phyloP scores from a whole-genome alignment of 1,140 invertebrate species.

The Probaryconus sp. region DNA sequence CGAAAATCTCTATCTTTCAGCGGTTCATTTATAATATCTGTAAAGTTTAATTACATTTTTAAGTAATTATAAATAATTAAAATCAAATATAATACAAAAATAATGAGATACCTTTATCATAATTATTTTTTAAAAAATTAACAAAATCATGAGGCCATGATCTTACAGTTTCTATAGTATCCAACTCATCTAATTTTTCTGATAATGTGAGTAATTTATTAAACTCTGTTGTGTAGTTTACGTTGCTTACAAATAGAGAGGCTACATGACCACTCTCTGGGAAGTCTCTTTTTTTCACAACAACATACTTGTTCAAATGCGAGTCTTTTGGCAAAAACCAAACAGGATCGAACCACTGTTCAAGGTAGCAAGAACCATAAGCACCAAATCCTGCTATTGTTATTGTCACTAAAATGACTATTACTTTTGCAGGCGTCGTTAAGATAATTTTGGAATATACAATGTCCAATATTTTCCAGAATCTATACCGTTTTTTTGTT shows the following conservation, averaged over 20 bases:
- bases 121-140: slow-evolving; percentile 79
- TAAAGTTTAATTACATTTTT: slow-evolving; percentile 15
- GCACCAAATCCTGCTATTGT: slow-evolving; percentile 80
- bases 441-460: slow-evolving; percentile 82
- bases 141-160: slow-evolving; percentile 83
- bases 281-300: slow-evolving; percentile 79
- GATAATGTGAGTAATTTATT: slow-evolving; percentile 80
- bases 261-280: slow-evolving; percentile 82
- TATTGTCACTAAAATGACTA: slow-evolving; percentile 80
- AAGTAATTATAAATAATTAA: slow-evolving; percentile 8
- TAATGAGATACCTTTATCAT: slow-evolving; percentile 70
- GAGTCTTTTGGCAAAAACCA: slow-evolving; percentile 87
- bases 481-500: slow-evolving; percentile 71
- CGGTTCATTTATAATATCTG: slow-evolving; percentile 63
- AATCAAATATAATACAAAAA: background rate
- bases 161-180: slow-evolving; percentile 79
- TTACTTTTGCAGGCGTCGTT: slow-evolving; percentile 80
- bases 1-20: slow-evolving; percentile 80
- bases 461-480: slow-evolving; percentile 78
- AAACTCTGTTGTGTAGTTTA: slow-evolving; percentile 83
- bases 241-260: slow-evolving; percentile 83
- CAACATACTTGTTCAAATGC: slow-evolving; percentile 83
- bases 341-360: slow-evolving; percentile 87
- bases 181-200: slow-evolving; percentile 78
- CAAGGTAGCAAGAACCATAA: slow-evolving; percentile 80